Evolutionary conservation across 2,888 invertebrate genomes (phyloP), one percentile per base, ranked within the genome.

Genomic region (Leptopterna dolabrata): DNA sequence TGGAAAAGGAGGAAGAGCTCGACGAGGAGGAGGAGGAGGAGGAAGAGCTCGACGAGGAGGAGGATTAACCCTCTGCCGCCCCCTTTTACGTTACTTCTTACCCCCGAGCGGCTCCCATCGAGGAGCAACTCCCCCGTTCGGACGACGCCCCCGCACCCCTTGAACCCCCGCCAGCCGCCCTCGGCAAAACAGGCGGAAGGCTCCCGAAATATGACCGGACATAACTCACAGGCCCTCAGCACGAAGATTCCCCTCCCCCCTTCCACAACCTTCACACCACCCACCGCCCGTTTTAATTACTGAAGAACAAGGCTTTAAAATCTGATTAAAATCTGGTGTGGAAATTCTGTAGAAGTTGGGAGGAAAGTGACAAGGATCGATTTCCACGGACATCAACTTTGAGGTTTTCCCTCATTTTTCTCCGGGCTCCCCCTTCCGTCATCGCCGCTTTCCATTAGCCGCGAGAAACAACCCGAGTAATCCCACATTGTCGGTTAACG

Each of bases 191-290:
- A 43, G 36, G 36, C 36, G 36, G 36, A 7, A 36, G 30, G 14
- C 73, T 41, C 73, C 63, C 73, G 73, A 73, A 73, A 73, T 73
- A 73, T 73, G 73, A 73, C 73, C 73, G 73, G 73, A 73, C 73
- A 73, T 73, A 73, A 73, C 36, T 73, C 73, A 73, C 73, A 19
- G 41, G 36, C 73, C 73, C 73, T 73, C 73, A 30, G 29, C 16
- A 41, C 73, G 73, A n/a, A 71, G 71, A 71, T 27, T 24, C 71
- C 16, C 16, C 16, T 30, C 13, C 24, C 9, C 71, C 19, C 71
- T 13, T 4, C 71, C 71, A 70, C 11, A 2, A 13, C 24, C 70
- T 9, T 9, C 70, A 19, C 1, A 2, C 70, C 70, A 13, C 27
- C 73, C 16, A 30, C 4, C 36, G 30, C 73, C 16, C 36, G 9